Conservation (phyloP, 2,888 invertebrate species). For the Drosophila testacea region DNA sequence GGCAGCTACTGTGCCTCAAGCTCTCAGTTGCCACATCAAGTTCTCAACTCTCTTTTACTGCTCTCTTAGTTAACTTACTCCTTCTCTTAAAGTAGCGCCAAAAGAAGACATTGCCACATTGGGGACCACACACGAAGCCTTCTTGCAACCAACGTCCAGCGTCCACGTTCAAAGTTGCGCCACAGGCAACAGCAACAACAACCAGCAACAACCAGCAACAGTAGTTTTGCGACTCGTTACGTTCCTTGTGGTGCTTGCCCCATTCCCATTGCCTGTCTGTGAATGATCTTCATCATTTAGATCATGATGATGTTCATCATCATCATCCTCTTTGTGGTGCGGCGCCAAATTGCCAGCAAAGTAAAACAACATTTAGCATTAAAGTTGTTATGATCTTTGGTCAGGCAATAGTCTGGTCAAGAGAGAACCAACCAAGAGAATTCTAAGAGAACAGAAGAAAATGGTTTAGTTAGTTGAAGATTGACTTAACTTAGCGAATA, state of each 20-base stretch:
- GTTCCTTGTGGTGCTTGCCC: slow-evolving; percentile 20
- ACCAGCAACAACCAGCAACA: slow-evolving; percentile 47
- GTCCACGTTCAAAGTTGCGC: slow-evolving; percentile 45
- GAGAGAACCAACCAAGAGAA: slow-evolving; percentile 12
- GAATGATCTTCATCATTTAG: slow-evolving; percentile 21
- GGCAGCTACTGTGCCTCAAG: slow-evolving; percentile 61
- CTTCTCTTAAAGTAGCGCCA: slow-evolving; percentile 39
- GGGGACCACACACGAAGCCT: slow-evolving; percentile 77
- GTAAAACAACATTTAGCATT: slow-evolving; percentile 76
- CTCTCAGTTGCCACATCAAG: not conserved
- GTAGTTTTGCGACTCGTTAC: slow-evolving; percentile 78
- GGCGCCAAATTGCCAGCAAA: slow-evolving; percentile 78
- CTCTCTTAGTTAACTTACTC: slow-evolving; percentile 18
- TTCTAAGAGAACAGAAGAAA: slow-evolving; percentile 7
- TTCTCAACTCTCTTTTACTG: not conserved
- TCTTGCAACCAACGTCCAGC: slow-evolving; percentile 10
- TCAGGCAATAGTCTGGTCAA: slow-evolving; percentile 52
- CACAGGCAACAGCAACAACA: slow-evolving; percentile 58
- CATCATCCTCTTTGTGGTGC: slow-evolving; percentile 45
- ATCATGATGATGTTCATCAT: slow-evolving; percentile 27
- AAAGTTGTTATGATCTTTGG: slow-evolving; percentile 63
- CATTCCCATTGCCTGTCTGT: slow-evolving; percentile 18
- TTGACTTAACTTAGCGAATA: not conserved
- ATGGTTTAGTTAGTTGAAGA: not conserved
- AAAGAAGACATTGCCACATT: slow-evolving; percentile 68